A percentile compares a stretch with the other conserved stretches of the same genome.
Evolutionary conservation across 2,888 invertebrate species (phyloP).

Genomic region (Belgica antarctica): DNA sequence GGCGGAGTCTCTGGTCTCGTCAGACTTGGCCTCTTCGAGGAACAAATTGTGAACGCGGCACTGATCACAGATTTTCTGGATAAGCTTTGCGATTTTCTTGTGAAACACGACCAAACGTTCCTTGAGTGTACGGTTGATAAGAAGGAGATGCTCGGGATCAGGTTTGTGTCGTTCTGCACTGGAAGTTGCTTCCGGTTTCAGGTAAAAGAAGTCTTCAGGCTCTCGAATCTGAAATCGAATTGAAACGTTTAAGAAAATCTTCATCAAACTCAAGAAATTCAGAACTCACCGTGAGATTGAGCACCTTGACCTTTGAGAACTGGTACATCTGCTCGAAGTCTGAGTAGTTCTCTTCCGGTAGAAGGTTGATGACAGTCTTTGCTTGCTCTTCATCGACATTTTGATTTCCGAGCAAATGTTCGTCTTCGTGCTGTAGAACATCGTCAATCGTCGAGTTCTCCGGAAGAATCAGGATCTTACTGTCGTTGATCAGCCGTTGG

Average conservation of each 20-base stretch:
- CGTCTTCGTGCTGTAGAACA: not conserved
- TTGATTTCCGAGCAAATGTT: not conserved
- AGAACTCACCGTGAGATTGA: not conserved
- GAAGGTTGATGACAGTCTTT: not conserved
- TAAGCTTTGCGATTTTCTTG: constrained; percentile 46
- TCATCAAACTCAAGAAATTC: not conserved
- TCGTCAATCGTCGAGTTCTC: constrained; percentile 25
- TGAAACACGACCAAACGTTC: constrained; percentile 48
- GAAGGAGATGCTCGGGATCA: constrained; percentile 48
- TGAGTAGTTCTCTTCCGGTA: not conserved
- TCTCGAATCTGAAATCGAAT: not conserved
- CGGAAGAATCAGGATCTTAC: constrained; percentile 21
- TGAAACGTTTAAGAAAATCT: not conserved
- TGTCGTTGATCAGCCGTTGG: constrained; percentile 12
- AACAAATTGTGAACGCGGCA: constrained; percentile 48
- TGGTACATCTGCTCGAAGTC: constrained; percentile 8
- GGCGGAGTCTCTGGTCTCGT: not conserved
- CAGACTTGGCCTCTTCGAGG: constrained; percentile 45
- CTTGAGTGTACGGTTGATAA: constrained; percentile 50
- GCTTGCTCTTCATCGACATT: not conserved
- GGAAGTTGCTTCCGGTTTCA: too few species aligned
- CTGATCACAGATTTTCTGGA: constrained; percentile 47
- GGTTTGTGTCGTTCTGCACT: too few species aligned
- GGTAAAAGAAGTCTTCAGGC: not conserved
- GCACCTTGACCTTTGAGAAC: not conserved